These are phyloP conservation scores for Pelagia noctiluca DNA, from an alignment of 30 jellyfish, hydroid and myxozoan genomes.

Conservation along the genomic window DNA sequence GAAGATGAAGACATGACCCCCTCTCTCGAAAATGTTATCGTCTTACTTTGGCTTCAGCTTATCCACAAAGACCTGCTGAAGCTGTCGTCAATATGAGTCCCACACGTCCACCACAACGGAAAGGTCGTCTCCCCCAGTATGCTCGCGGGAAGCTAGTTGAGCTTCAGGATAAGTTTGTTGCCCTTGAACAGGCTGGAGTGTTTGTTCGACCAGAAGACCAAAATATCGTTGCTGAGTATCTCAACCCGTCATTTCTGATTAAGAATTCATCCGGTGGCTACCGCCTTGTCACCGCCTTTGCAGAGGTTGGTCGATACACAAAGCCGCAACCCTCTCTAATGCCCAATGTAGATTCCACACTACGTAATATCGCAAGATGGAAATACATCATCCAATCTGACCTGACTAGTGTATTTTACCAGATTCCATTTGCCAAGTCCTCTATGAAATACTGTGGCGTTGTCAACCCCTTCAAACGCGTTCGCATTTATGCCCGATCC, in stretches of 20 bases:
- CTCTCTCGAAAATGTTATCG: constrained; percentile 45
- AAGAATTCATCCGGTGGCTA: constrained; percentile 66
- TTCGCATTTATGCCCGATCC: too few relatives aligned
- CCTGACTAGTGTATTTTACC: constrained; percentile 62
- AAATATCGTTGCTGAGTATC: neutral
- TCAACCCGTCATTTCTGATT: constrained; percentile 61
- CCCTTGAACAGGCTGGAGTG: constrained; percentile 47
- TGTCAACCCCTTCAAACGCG: too few relatives aligned
- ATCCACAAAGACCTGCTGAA: constrained; percentile 28
- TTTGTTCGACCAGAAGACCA: constrained; percentile 71
- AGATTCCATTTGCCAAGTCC: constrained; percentile 61
- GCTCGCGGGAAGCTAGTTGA: constrained; percentile 32
- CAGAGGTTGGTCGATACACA: too few relatives aligned
- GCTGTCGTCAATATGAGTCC: too few relatives aligned
- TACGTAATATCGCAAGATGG: too few relatives aligned
- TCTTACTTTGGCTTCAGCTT: constrained; percentile 45
- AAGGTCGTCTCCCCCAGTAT: constrained; percentile 66
- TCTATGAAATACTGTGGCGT: too few relatives aligned
- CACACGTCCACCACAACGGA: constrained; percentile 68
- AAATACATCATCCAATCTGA: constrained; percentile 52
- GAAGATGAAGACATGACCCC: constrained; percentile 62
- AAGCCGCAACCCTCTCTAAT: constrained; percentile 73
- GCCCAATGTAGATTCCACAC: constrained; percentile 75
- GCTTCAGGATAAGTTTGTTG: too few relatives aligned
- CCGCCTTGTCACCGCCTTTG: too few relatives aligned